phyloP scores from a whole-genome alignment of 2,888 invertebrate species.

The Fissipunctia ypsillon region DNA sequence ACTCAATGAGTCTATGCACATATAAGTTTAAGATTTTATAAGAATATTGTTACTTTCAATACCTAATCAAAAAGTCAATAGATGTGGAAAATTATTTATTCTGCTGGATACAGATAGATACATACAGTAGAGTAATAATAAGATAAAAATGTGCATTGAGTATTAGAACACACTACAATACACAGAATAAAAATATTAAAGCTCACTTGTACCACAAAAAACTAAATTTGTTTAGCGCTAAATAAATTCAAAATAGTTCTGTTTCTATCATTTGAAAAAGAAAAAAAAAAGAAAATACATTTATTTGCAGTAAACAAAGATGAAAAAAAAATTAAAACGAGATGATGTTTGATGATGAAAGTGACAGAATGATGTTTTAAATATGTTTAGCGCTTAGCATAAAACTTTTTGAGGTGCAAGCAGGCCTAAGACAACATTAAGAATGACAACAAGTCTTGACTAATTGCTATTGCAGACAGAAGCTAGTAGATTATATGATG shows the following conservation, averaged over 20 bases:
- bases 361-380: neutral
- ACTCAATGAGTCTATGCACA: too few species aligned
- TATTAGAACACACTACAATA: conserved; percentile 6
- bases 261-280: neutral
- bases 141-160: neutral
- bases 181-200: neutral
- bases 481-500: neutral
- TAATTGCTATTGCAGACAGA: neutral
- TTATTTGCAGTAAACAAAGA: too few species aligned
- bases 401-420: neutral
- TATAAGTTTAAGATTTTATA: neutral
- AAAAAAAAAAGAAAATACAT: too few species aligned
- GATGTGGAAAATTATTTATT: neutral
- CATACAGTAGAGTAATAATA: neutral
- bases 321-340: too few species aligned
- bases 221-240: neutral
- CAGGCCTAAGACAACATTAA: neutral
- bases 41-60: neutral
- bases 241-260: neutral
- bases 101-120: neutral
- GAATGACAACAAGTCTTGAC: neutral
- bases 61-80: neutral
- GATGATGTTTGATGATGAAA: too few species aligned
- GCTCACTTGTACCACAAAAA: neutral
- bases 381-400: neutral